Percentiles rank a stretch among this genome's conserved stretches.
Evolutionary conservation across 1,140 invertebrate species (phyloP).

Genomic region (Dinoponera quadriceps): DNA sequence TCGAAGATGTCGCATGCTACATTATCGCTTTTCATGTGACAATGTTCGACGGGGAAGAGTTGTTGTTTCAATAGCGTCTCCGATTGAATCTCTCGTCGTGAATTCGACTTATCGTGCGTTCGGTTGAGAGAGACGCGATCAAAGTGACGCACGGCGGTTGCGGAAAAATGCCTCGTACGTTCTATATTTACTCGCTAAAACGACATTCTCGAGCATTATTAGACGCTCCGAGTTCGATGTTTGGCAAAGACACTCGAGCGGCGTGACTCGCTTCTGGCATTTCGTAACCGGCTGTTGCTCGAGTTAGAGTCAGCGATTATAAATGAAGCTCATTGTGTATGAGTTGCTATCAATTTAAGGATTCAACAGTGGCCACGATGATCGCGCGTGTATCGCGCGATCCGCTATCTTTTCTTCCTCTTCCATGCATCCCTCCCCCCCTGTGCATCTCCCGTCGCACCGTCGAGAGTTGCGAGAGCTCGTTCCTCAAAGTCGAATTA

Average conservation of each 20-base stretch:
- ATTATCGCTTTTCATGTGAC: too few species aligned
- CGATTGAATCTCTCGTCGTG: constrained; percentile 7
- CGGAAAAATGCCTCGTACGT: constrained; percentile 9
- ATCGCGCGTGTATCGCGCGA: constrained; percentile 67
- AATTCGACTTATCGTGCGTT: not conserved
- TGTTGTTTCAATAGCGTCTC: too few species aligned
- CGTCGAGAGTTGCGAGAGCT: not conserved
- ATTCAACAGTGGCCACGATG: constrained; percentile 76
- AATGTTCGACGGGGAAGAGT: too few species aligned
- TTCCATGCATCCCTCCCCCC: constrained; percentile 23
- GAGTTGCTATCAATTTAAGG: constrained; percentile 85
- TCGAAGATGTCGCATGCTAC: too few species aligned
- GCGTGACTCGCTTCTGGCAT: constrained; percentile 73
- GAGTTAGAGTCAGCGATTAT: constrained; percentile 81
- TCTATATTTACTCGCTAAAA: constrained; percentile 54
- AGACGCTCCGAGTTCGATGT: constrained; percentile 64
- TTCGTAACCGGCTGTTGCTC: constrained; percentile 78
- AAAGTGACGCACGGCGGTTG: not conserved
- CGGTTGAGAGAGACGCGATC: not conserved
- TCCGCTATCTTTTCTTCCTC: constrained; percentile 62
- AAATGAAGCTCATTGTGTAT: constrained; percentile 84
- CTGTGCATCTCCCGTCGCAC: not conserved
- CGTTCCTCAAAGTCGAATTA: constrained; percentile 4
- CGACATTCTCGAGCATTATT: constrained; percentile 59
- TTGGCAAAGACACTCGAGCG: constrained; percentile 62